Evolutionary conservation across 2,888 invertebrate species (phyloP), one percentile per base, ranked within the genome.

Genomic region (Heteromyza rotundicornis): DNA sequence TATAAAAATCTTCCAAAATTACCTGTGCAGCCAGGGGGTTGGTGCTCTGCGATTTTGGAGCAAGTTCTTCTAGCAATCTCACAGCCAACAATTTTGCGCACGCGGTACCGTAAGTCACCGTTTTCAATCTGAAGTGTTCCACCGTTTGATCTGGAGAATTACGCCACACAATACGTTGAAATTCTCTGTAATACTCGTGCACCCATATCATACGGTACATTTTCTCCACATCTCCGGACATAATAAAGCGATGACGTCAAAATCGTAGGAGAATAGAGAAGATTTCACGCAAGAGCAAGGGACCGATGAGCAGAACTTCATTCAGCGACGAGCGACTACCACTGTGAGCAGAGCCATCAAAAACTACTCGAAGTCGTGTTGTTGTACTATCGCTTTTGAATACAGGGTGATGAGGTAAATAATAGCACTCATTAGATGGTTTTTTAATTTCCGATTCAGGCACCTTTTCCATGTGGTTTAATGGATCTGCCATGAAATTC

Each of bases 1-100:
- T 64, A 49, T 72, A 74, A 22, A 73, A 68, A 36, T 68, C 68
- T 20, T 59, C 56, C 1, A 32, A 8, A 8, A 65, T 27, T 20
- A 68, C 54, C 49, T 58, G 54, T 17, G 66, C 20, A 7, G 68
- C 70, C 20, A 57, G n/a, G 0, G 69, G 68, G 57, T 60, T 68
- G 1, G 22, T 54, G 12, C 62, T 22, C 22, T 32, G 44, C 32
- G 67, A 66, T 24, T 64, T 59, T 12, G 53, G 32, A 1, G 67
- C 74, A 12, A 73, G 54, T 55, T 67, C 56, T 24, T 66, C 52
- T 14, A 70, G 20, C 1, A 60, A 52, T 8, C 66, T n/a, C 1
- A 67, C 56, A 19, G 69, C 64, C 19, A 66, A 50, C 52, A 58
- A 65, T 23, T 66, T 60, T 8, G 64, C 69, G 20, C 62, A 64